Percentiles rank a stretch among this genome's conserved stretches.
Evolutionary conservation across 2,888 invertebrate genomes (phyloP).

Genomic region (Ctena decussata): DNA sequence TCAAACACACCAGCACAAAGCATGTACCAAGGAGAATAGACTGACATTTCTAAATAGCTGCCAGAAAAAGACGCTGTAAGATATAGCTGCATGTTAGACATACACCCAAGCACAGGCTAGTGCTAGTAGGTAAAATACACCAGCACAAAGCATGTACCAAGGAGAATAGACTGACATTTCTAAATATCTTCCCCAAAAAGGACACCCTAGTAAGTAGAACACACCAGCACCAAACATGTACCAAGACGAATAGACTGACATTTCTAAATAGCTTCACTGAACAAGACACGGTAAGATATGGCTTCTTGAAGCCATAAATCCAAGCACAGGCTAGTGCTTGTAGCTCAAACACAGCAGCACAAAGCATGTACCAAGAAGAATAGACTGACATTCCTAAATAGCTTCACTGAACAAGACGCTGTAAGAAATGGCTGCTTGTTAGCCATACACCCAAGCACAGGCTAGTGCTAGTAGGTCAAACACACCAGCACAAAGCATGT

Average conservation of each 20-base stretch:
- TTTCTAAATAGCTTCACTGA: not conserved
- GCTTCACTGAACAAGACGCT: not conserved
- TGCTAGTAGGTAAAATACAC: not conserved
- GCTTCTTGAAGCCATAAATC: not conserved
- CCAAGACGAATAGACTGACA: not conserved
- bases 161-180: too few relatives aligned
- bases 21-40: too few relatives aligned
- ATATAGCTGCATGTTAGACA: too few relatives aligned
- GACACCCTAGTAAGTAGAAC: too few relatives aligned
- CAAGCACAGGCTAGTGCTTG: slow-evolving; percentile 7
- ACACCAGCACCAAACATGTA: not conserved
- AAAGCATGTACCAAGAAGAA: not conserved
- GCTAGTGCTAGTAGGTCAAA: not conserved
- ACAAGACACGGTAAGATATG: too few relatives aligned
- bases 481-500: not conserved
- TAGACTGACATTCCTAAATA: not conserved
- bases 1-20: too few relatives aligned
- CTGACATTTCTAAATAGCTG: too few relatives aligned
- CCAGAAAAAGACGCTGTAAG: too few relatives aligned
- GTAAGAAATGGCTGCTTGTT: too few relatives aligned
- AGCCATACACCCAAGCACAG: not conserved
- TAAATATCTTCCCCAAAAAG: too few relatives aligned
- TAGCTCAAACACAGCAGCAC: not conserved
- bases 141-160: not conserved
- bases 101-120: not conserved